phyloP scores from a whole-genome alignment of 2,888 invertebrate genomes.

The Acholoe squamosa region DNA sequence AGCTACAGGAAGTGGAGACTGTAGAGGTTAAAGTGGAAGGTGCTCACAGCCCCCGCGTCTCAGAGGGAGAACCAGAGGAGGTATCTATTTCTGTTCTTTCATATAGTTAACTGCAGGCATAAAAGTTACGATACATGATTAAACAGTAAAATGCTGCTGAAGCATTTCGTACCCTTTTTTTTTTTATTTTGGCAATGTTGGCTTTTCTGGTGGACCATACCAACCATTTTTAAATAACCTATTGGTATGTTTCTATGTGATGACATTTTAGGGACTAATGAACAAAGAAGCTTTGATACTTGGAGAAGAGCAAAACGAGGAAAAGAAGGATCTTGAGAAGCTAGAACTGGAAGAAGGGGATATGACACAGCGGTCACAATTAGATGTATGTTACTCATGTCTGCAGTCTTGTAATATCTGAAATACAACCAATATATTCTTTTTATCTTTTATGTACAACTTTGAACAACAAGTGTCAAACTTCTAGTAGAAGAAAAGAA shows the following conservation, averaged over 20 bases:
- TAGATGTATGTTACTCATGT: neutral
- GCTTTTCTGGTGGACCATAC: no score
- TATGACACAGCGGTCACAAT: neutral
- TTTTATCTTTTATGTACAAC: neutral
- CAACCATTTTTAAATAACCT: neutral
- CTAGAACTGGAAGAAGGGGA: conserved; percentile 40
- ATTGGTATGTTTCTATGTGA: neutral
- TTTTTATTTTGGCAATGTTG: no score
- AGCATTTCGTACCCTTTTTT: no score
- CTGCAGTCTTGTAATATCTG: neutral
- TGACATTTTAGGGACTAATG: neutral
- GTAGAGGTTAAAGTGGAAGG: conserved; percentile 59
- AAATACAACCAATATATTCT: neutral
- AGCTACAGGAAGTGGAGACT: neutral
- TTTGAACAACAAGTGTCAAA: neutral
- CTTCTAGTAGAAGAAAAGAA: no score
- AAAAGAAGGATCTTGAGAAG: conserved; percentile 66
- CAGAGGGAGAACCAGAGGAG: conserved; percentile 53
- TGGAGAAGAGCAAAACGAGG: conserved; percentile 51
- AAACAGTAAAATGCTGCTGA: no score
- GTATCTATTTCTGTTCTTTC: neutral
- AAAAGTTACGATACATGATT: no score
- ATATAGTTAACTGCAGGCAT: no score
- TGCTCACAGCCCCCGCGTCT: conserved; percentile 33
- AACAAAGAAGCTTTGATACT: conserved; percentile 43